phyloP scores from a whole-genome alignment of 2,888 invertebrate species.

The Amorpha juglandis region DNA sequence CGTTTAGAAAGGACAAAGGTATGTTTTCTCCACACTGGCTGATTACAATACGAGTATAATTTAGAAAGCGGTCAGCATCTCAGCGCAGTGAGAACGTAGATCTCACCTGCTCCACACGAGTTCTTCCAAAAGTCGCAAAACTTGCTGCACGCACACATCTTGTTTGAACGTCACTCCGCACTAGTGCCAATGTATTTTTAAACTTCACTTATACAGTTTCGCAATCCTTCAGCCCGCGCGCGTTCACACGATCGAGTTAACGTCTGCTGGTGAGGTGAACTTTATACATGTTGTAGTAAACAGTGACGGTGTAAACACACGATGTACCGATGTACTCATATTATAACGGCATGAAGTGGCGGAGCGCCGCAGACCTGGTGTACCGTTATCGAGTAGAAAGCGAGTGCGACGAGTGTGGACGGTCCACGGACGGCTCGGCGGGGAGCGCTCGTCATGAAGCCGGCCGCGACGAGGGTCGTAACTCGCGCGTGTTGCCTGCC shows the following conservation, averaged over 20 bases:
- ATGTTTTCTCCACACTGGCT: conserved; percentile 30
- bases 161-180: conserved; percentile 70
- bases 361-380: conserved; percentile 44
- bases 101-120: conserved; percentile 81
- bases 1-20: conserved; percentile 55
- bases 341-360: conserved; percentile 65
- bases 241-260: conserved; percentile 66
- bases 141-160: conserved; percentile 81
- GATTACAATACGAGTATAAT: conserved; percentile 28
- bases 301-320: conserved; percentile 63
- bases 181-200: conserved; percentile 82
- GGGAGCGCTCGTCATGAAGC: conserved; percentile 52
- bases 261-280: conserved; percentile 61
- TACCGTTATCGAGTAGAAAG: conserved; percentile 76
- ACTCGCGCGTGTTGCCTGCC: conserved; percentile 21
- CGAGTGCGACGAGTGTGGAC: conserved; percentile 51
- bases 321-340: conserved; percentile 47
- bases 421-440: conserved; percentile 48
- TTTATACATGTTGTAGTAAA: conserved; percentile 62
- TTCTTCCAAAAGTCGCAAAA: conserved; percentile 81
- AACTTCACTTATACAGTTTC: conserved; percentile 83
- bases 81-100: conserved; percentile 35
- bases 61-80: conserved; percentile 51
- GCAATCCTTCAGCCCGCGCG: conserved; percentile 74
- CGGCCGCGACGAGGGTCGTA: conserved; percentile 43